Percentiles rank a stretch among this genome's conserved stretches.
Conservation (phyloP, 2,113 vertebrate genomes). For the Gymnocephalus cernua region DNA sequence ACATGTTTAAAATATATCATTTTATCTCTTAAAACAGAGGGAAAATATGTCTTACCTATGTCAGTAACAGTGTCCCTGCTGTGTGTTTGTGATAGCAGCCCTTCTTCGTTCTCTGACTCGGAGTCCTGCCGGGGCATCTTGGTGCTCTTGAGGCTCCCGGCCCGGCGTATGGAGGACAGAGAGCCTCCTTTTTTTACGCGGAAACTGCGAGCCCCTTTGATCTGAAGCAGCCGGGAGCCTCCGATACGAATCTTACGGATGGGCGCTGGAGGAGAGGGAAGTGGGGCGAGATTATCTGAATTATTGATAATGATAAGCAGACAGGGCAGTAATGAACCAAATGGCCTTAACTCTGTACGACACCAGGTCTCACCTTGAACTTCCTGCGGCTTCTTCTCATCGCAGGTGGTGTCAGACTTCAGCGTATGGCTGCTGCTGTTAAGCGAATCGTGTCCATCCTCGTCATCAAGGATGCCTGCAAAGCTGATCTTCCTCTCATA, state of each 20-base stretch:
- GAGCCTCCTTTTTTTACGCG: constrained; percentile 98
- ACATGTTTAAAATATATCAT: not conserved
- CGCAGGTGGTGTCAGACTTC: constrained; percentile 94
- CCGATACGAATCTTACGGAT: constrained; percentile 97
- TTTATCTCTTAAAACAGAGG: not conserved
- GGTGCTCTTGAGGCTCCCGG: constrained; percentile 99
- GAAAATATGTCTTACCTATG: constrained; percentile 86
- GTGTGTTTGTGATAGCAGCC: constrained; percentile 96
- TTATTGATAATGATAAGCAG: not conserved
- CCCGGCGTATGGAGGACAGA: constrained; percentile 95
- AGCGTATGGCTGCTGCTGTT: constrained; percentile 99
- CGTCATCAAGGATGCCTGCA: constrained; percentile 96
- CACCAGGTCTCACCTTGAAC: constrained; percentile 73
- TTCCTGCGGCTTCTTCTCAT: constrained; percentile 93
- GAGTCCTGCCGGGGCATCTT: constrained; percentile 99
- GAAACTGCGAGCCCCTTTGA: constrained; percentile 99
- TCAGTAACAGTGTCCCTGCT: constrained; percentile 99
- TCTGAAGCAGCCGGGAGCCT: constrained; percentile 97
- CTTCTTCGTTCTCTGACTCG: constrained; percentile 98
- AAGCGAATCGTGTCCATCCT: constrained; percentile 96
- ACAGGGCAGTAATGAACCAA: accelerated
- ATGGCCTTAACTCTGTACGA: accelerated
- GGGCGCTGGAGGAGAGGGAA: constrained; percentile 83
- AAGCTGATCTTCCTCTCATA: constrained; percentile 99
- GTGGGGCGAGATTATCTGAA: constrained; percentile 36